These are phyloP conservation scores for Fratercula arctica DNA, from an alignment of 2,797 vertebrate genomes.

Conservation along the genomic window DNA sequence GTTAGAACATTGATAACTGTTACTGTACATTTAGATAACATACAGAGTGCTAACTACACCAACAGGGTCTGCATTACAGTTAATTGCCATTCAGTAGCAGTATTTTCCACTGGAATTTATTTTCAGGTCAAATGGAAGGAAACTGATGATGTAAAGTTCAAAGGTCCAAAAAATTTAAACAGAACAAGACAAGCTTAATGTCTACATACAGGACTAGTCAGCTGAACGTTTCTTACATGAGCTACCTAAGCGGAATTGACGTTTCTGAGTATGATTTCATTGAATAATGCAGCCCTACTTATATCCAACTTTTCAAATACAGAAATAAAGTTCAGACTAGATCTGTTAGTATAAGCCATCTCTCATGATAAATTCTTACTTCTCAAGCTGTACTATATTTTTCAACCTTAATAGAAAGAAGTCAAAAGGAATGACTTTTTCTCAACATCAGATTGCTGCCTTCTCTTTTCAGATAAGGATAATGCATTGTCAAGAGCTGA, in stretches of 20 bases:
- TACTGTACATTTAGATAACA: background rate
- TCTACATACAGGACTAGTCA: background rate
- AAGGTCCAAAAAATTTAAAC: background rate
- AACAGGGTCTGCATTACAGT: background rate
- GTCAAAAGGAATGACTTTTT: background rate
- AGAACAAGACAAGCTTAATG: background rate
- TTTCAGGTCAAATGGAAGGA: slow-evolving; percentile 50
- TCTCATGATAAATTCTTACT: background rate
- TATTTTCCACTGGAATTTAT: slow-evolving; percentile 40
- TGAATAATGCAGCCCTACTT: background rate
- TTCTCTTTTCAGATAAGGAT: background rate
- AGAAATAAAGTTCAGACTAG: background rate
- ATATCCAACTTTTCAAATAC: background rate
- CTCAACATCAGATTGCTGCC: background rate
- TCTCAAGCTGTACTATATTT: background rate
- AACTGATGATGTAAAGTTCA: background rate
- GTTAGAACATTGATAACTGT: background rate
- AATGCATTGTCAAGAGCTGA: slow-evolving; percentile 63
- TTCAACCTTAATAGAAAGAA: background rate
- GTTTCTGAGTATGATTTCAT: background rate
- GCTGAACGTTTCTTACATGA: background rate
- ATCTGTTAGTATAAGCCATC: background rate
- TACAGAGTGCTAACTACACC: background rate
- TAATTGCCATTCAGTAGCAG: slow-evolving; percentile 11
- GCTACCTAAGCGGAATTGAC: background rate